Base-by-base conservation (phyloP, 2,888 invertebrate genomes). In the Zaprionus lineosus region DNA sequence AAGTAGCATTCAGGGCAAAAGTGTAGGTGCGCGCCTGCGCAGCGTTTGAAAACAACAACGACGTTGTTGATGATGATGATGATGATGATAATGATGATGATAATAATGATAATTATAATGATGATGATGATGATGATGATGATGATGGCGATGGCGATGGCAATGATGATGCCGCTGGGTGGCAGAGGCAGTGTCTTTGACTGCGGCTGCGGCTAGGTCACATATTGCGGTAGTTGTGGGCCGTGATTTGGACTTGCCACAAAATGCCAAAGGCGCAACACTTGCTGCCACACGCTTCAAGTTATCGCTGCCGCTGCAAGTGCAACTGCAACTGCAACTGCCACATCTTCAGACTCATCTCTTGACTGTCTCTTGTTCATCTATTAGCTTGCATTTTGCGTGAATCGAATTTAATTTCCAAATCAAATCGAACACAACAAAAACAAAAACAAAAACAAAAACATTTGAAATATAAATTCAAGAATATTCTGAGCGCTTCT, bases 1-100 rank as follows among this genome's bases (percentile, higher is more conserved):
- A 75, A 61, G 78, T 81, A 66, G 81, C 81, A 72, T 71, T 67
- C 56, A 55, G 67, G 67, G 57, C 79, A 65, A 71, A 78, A 67
- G 70, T 81, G 78, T 83, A 74, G 81, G 76, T 72, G 69, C 66
- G 61, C 56, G 70, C 60, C 59, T 66, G 67, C 63, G 65, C 64
- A 70, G 41, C 58, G 37, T 26, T 26, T n/a, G n/a, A n/a, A n/a
- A 7, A 39, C 33, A 26, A 18, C 50, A 40, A 28, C 40, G 16
- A 7, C 50, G 40, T n/a, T n/a, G n/a, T n/a, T n/a, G n/a, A n/a
- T n/a, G n/a, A n/a, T n/a, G n/a, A n/a, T 4, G 24, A 8, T 24
- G 24, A 5, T 6, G 34, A 37, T 41, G 15, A n/a, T 26, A 6
- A 16, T 36, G 34, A 18, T 39, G 44, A 24, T 47, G 67, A n/a